Conservation (phyloP, 2,888 invertebrate genomes). For the Aporophyla lueneburgensis region DNA sequence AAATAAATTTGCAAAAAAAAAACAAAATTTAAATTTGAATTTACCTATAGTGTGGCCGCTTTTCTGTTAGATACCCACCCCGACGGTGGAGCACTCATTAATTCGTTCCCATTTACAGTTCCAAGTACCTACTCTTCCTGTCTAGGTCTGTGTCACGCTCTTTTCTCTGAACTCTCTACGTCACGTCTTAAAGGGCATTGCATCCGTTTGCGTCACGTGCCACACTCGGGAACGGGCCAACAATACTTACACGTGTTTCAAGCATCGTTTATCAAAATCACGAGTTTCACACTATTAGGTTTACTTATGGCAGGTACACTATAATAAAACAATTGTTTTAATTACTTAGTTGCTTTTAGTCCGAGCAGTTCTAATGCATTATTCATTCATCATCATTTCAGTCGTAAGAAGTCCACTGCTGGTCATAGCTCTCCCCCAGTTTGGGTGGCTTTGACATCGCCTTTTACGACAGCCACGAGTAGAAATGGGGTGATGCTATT, state of each 20-base stretch:
- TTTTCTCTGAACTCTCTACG: slow-evolving; percentile 33
- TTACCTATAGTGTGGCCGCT: too few relatives aligned
- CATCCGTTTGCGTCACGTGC: slow-evolving; percentile 47
- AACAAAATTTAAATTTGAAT: too few relatives aligned
- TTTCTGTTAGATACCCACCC: background rate
- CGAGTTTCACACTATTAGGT: slow-evolving; percentile 1
- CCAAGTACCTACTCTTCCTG: background rate
- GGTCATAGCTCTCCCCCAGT: too few relatives aligned
- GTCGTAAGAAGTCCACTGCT: too few relatives aligned
- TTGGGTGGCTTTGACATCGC: too few relatives aligned
- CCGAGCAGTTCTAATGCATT: background rate
- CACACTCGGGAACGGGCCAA: slow-evolving; percentile 26
- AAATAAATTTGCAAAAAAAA: too few relatives aligned
- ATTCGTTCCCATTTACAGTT: background rate
- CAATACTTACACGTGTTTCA: slow-evolving; percentile 13
- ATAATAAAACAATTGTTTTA: too few relatives aligned
- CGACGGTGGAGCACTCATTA: background rate
- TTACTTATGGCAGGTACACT: background rate
- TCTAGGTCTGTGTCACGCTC: slow-evolving; percentile 23
- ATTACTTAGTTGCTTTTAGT: background rate
- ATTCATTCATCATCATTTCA: too few relatives aligned
- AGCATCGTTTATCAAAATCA: slow-evolving; percentile 17
- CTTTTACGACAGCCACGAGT: too few relatives aligned
- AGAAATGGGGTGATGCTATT: too few relatives aligned
- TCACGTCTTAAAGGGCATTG: slow-evolving; percentile 43